Evolutionary conservation across 2,888 invertebrate genomes (phyloP), one percentile per base, ranked within the genome.

Genomic region (Lobophora halterata): DNA sequence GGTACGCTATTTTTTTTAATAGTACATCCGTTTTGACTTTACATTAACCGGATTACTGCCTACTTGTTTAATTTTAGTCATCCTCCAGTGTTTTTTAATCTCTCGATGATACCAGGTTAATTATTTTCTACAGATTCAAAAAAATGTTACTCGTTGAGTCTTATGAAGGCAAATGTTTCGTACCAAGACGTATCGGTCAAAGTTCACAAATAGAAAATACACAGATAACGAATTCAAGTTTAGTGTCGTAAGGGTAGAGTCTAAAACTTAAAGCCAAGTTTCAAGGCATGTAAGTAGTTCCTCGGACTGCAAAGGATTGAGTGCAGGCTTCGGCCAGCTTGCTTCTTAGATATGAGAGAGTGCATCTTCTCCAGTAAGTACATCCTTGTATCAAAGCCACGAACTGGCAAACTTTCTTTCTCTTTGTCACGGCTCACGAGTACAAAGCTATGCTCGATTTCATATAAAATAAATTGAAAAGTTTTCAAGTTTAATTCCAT

Each of bases 161-260:
- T n/a, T n/a, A n/a, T n/a, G n/a, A n/a, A n/a, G n/a, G n/a, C n/a
- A n/a, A n/a, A n/a, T n/a, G n/a, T n/a, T n/a, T n/a, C n/a, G 58
- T 57, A 62, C 61, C 71, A 70, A 71, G 46, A 25, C 10, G 1
- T 6, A 19, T 44, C 3, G 25, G 44, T 44, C 56, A 45, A 21
- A 51, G 61, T 74, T 58, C 60, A 69, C 55, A 55, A 61, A 64
- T 61, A 72, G 65, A 65, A 71, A 66, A 75, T 66, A 71, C 66
- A n/a, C n/a, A n/a, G n/a, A 72, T 79, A 82, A 83, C 79, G 78
- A 80, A 83, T 80, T 81, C 80, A 77, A 77, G 78, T 78, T 80
- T 76, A 77, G 71, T 69, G 71, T 73, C 71, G 74, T 62, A 64
- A 70, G 68, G 65, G 65, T 43, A 27, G 38, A 43, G 46, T 30